Evolutionary conservation across 2,113 vertebrate genomes (phyloP), one percentile per base, ranked within the genome.

Genomic region (Ophthalmolycus amberensis): DNA sequence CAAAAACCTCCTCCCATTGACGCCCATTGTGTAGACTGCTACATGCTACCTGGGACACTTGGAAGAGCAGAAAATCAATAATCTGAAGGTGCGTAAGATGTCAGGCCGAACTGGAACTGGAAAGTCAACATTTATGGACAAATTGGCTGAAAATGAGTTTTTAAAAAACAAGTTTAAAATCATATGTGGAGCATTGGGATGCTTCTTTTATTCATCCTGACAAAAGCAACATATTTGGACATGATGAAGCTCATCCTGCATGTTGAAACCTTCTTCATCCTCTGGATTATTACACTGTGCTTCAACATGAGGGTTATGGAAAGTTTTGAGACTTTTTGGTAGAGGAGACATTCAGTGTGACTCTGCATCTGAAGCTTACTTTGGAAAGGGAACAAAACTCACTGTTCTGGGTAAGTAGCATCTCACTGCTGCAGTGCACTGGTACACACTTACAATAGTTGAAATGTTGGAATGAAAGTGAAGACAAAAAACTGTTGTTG

Each of bases 1-100:
- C 97, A 98, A 98, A 98, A 98, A 97, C 97, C 93, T 91, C 0
- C 80, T 83, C 34, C 79, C 74, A 69, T 85, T 77, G 34, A 86
- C 44, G 50, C 9, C 22, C 88, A 71, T 32, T 38, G 76, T 60
- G 70, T 29, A 67, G 65, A 75, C 34, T 1, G 7, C 77, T 78
- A 25, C 71, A 16, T 18, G 71, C 44, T 52, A 10, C 50, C 40
- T 25, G 25, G 20, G 27, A 81, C 6, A 14, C 7, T 37, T 3
- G 11, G 0, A 0, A 6, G 25, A 74, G 71, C n/a, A 1, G 54
- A 46, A 79, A 5, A 40, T 18, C 6, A 0, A 0, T 1, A 18
- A 29, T 56, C 18, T 75, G 67, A 73, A 58, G 52, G 18, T 2
- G n/a, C 16, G 10, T 5, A 2, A 1, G 44, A 72, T 2, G 0